Evolutionary conservation across 37 sponge, comb jelly and placozoan genomes (phyloP), one percentile per base, ranked within the genome.

Genomic region (Dysidea cf. avara): DNA sequence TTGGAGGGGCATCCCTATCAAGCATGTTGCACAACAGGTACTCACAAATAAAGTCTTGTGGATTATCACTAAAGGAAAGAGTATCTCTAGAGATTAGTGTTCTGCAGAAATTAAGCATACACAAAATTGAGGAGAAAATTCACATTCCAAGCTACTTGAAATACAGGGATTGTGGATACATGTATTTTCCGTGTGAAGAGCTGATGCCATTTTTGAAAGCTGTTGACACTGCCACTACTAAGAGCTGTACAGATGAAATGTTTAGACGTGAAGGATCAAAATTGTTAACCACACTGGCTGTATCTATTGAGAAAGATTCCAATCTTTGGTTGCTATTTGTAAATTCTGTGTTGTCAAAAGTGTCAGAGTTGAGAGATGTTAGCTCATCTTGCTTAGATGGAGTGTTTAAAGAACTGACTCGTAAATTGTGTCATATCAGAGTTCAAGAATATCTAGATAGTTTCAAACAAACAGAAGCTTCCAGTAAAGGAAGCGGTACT

Each of bases 361-460:
- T n/a, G n/a, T n/a, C n/a, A n/a, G n/a, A n/a, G n/a, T n/a, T n/a
- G 53, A 36, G 34, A 5, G 9, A 14, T 30, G 43, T 46, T 21
- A 57, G 34, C 4, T 56, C n/a, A n/a, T n/a, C n/a, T n/a, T n/a
- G n/a, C n/a, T n/a, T n/a, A n/a, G n/a, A 32, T 5, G 7, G 11
- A 4, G 56, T 54, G 34, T 71, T 55, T 40, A 71, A 52, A 53
- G 72, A 71, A 53, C 57, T 71, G 31, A 54, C 57, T 53, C 72
- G 57, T 53, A 71, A 71, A 53, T 57, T 71, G 9, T 71, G 72
- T 37, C 72, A 71, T 53, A 71, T 57, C 34, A 36, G 72, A 18
- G 57, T 71, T 54, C 39, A 36, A 32, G 72, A 71, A 52, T 71
- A 34, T 71, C 53, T 71, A 4, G 54, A 39, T 52, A 57, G 39